Conservation (phyloP, 92 coral and sea anemone species). For the Montipora capitata region DNA sequence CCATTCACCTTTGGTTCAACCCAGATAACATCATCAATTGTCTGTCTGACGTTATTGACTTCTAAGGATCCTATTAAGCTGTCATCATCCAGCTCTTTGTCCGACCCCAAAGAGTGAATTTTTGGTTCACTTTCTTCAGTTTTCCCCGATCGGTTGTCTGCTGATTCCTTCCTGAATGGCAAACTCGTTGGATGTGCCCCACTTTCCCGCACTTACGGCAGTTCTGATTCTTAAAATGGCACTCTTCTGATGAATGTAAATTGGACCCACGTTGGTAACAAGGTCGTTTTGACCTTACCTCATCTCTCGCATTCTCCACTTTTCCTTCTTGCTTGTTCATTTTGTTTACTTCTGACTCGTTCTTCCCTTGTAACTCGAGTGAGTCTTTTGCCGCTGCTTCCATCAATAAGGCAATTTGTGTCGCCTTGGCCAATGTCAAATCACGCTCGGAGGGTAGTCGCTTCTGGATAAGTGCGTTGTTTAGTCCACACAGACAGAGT, state of each 20-base stretch:
- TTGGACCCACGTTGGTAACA: slow-evolving; percentile 31
- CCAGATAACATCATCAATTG: neutral
- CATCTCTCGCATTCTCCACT: no score
- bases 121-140: neutral
- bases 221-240: slow-evolving; percentile 45
- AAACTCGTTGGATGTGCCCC: slow-evolving; percentile 30
- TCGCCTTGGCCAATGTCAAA: no score
- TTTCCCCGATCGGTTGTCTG: slow-evolving; percentile 10
- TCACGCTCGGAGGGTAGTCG: no score
- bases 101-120: neutral
- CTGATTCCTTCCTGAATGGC: slow-evolving; percentile 28
- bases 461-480: no score
- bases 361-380: no score
- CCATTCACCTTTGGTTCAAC: neutral
- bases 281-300: neutral
- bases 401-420: no score
- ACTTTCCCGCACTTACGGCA: slow-evolving; percentile 59
- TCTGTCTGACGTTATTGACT: neutral
- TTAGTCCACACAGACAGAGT: no score
- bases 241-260: slow-evolving; percentile 23
- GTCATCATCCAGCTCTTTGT: neutral
- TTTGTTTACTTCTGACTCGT: no score
- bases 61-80: neutral
- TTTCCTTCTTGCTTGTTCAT: neutral
- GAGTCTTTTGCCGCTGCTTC: no score